Percentiles rank a stretch among this genome's conserved stretches.
phyloP scores from a whole-genome alignment of 2,888 invertebrate species.

The Coecobrya sp. region DNA sequence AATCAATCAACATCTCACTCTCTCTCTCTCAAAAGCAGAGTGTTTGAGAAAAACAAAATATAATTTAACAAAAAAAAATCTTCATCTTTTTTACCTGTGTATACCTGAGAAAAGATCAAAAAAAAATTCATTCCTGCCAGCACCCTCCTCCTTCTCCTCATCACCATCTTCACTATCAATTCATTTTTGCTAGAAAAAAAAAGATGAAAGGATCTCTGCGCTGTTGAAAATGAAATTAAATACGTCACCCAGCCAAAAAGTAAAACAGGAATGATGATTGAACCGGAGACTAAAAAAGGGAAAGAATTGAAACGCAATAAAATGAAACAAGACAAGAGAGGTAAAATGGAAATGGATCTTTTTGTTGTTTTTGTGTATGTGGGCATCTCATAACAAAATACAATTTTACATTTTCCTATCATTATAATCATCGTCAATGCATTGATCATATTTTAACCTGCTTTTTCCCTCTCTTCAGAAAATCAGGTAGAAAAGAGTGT shows the following conservation, averaged over 20 bases:
- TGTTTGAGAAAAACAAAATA: background rate
- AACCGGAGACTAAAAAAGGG: background rate
- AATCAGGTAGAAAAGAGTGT: too few relatives aligned
- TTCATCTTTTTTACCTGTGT: background rate
- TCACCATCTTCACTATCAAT: background rate
- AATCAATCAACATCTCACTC: too few relatives aligned
- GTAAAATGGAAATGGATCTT: background rate
- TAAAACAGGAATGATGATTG: background rate
- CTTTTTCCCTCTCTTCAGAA: background rate
- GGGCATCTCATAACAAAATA: background rate
- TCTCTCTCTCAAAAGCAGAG: background rate
- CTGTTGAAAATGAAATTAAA: background rate
- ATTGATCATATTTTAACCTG: background rate
- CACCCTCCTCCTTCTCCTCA: background rate
- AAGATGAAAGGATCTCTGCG: background rate
- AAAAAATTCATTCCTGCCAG: background rate
- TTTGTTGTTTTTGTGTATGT: background rate
- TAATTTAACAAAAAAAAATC: background rate
- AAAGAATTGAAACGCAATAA: background rate
- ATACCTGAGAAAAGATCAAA: slow-evolving; percentile 52
- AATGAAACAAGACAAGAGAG: background rate
- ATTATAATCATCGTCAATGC: background rate
- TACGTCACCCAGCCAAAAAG: background rate
- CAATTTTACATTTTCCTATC: background rate
- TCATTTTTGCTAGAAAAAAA: background rate